Base-by-base conservation (phyloP, 2,888 invertebrate species). In the Cephus runcator region DNA sequence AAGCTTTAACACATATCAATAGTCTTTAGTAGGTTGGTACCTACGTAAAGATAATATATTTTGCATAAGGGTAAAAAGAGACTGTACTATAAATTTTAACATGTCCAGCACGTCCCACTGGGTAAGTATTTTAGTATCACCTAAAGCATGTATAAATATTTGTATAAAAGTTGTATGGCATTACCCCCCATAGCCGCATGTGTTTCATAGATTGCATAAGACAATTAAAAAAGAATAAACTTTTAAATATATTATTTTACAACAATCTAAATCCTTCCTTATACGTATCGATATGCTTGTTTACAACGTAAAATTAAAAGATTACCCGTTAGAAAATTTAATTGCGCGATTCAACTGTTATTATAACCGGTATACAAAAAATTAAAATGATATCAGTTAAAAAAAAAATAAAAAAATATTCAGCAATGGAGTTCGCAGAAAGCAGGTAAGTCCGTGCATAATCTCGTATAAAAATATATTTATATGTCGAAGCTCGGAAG, bases 401-500 rank as follows among this genome's bases (percentile, higher is more conserved):
- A 15, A 56, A 15, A 40, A 23, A 23, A 56, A 23, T 6, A 6
- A 40, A 40, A 40, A 36, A 56, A 15, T 2, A 56, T 56, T 56
- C 56, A 56, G 56, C 56, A 9, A 56, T 23, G 56, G 9, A 23
- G 56, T 2, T 56, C 56, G 56, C 56, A 23, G 23, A 6, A 2
- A 56, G 56, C 56, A 56, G 56, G 56, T 56, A 56, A 56, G 56
- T 56, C 56, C 56, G 23, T 23, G 56, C 23, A 56, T 56, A 56
- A 56, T 56, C 23, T 56, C 23, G 56, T 56, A 56, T 56, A 71
- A 15, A 75, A 73, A 80, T 81, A 81, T 85, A 85, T 85, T 85
- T 82, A 82, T 85, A 84, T 85, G 83, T 85, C 79, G 81, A 81
- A 81, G 82, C 79, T 80, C 80, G 84, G 81, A 79, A 78, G 81